A percentile compares a stretch with the other conserved stretches of the same genome.
Conservation (phyloP, 2,797 vertebrate genomes). For the Danionella dracula region DNA sequence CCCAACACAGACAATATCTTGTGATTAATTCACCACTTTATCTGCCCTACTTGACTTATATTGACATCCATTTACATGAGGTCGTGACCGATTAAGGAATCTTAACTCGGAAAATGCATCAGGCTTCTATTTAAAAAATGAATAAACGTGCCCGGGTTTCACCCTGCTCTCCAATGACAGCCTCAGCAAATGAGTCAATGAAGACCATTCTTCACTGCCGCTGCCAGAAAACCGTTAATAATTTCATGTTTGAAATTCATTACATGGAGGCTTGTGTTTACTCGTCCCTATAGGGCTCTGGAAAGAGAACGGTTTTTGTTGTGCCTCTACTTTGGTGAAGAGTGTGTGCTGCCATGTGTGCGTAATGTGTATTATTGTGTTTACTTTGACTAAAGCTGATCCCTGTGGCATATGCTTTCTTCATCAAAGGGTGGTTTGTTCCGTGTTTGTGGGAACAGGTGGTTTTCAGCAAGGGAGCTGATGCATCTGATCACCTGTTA, state of each 20-base stretch:
- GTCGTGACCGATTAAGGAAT: slow-evolving; percentile 56
- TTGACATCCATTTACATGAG: slow-evolving; percentile 22
- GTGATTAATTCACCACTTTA: slow-evolving; percentile 30
- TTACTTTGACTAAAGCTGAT: slow-evolving; percentile 46
- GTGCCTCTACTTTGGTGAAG: slow-evolving; percentile 5
- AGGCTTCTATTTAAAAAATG: slow-evolving; percentile 60
- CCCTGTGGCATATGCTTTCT: slow-evolving; percentile 34
- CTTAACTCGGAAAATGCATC: slow-evolving; percentile 63
- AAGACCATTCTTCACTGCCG: slow-evolving; percentile 64
- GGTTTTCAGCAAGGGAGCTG: slow-evolving; percentile 35
- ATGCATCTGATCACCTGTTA: slow-evolving; percentile 55
- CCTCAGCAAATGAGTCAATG: slow-evolving; percentile 65
- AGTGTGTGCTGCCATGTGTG: slow-evolving; percentile 19
- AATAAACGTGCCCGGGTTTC: slow-evolving; percentile 54
- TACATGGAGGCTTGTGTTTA: slow-evolving; percentile 47
- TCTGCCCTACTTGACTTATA: slow-evolving; percentile 10
- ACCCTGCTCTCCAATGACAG: slow-evolving; percentile 39
- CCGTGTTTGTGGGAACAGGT: slow-evolving; percentile 57
- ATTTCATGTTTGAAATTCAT: slow-evolving; percentile 66
- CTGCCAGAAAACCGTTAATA: slow-evolving; percentile 52
- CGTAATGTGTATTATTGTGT: slow-evolving; percentile 37
- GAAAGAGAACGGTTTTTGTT: slow-evolving; percentile 38
- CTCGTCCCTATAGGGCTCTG: slow-evolving; percentile 44
- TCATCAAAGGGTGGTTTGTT: slow-evolving; percentile 41
- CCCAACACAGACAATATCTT: background rate